Base-by-base conservation (phyloP, 2,888 invertebrate genomes). In the Leucania comma region DNA sequence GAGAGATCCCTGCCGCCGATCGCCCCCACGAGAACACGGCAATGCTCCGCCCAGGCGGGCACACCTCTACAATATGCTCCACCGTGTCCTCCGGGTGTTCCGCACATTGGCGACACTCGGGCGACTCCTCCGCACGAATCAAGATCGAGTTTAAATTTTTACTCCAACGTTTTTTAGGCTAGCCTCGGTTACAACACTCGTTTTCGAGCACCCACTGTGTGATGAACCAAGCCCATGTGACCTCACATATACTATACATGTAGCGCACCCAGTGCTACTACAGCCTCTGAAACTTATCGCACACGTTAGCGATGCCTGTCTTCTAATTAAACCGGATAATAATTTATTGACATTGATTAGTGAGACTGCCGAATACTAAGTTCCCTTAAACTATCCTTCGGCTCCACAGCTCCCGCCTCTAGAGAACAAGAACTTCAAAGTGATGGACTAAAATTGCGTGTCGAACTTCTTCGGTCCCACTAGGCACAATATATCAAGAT, bases 371-470 rank as follows among this genome's bases (percentile, higher is more conserved):
- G 5, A 3, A 48, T 48, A 12, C 35, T 22, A 56, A 72, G 17
- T 26, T 51, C 8, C 35, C 46, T 42, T 22, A 50, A 70, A 50
- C 59, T 46, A 46, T 50, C 14, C 54, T 29, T 46, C 20, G 9
- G 22, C 20, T 10, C 24, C 17, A 29, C 48, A 61, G 51, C 42
- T 29, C 35, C 3, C 26, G 22, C 42, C 74, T 32, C 51, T 29
- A 53, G 67, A 58, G 75, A 72, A 71, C 29, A 32, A 38, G n/a
- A 74, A 71, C 77, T 74, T 69, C 26, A 76, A 80, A 80, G 72
- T 72, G 68, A 72, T 64, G 69, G 57, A 57, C 60, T 57, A 53
- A 76, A 78, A 85, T 76, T 74, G 53, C 24, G 59, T 60, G 74
- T 63, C 67, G 32, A 80, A 83, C 68, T 74, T 78, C 10, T 38